Base-by-base conservation (phyloP, 2,797 vertebrate genomes). In the Clarias pachynema region DNA sequence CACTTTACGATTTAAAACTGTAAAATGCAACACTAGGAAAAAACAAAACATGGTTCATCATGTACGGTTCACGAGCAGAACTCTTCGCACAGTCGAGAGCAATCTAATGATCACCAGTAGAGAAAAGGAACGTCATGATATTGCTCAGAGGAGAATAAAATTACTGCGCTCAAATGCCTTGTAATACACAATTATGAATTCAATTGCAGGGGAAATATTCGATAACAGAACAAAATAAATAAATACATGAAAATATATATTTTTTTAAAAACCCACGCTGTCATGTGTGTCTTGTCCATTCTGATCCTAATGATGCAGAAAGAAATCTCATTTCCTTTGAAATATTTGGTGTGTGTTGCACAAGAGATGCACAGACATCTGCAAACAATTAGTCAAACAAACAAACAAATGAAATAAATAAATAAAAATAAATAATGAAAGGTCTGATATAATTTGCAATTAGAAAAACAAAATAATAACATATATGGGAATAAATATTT, bases 131-230 rank as follows among this genome's bases (percentile, higher is more conserved):
- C 85, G 86, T 81, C 84, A 89, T 34, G 66, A 87, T 56, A 53
- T 86, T 77, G 86, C 70, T 69, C 69, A 83, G 81, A 86, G 49
- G 63, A 65, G 57, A 82, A 78, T 69, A 74, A 75, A 63, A 83
- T 69, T 16, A 87, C 18, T 53, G 26, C 63, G 78, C 86, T 89
- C 78, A 70, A 81, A 66, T 69, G 78, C 53, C 84, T 87, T 82
- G 81, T 89, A 68, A 88, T 70, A 78, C 82, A 88, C 86, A 83
- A 70, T 84, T 89, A 77, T 68, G 60, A 89, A 87, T 90, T 89
- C 77, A 88, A 86, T 91, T 82, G 79, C 80, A 49, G 73, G 88
- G 87, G 84, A 87, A 87, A 84, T 87, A 86, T 79, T 90, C 83
- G 78, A 65, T 66, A 69, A 81, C 79, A 74, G 24, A 78, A 88